These are phyloP conservation scores for Coelopa frigida DNA, from an alignment of 1,140 invertebrate genomes.

Conservation along the genomic window DNA sequence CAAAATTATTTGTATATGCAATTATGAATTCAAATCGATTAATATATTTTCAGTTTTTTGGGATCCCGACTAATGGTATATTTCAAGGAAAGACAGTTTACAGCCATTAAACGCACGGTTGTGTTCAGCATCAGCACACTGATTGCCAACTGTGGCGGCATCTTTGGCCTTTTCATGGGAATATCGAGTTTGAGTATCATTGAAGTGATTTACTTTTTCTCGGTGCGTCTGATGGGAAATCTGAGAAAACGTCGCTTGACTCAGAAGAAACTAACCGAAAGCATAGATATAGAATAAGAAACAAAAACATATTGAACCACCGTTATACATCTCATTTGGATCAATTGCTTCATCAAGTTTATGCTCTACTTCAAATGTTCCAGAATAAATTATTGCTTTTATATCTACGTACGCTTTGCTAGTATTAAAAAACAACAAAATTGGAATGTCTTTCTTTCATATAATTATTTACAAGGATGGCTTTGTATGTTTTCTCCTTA, in stretches of 20 bases:
- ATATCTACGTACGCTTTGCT: no score
- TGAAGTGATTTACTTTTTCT: constrained; percentile 44
- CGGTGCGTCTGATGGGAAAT: constrained; percentile 11
- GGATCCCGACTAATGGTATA: constrained; percentile 45
- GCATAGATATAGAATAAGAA: no score
- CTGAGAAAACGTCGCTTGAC: neutral
- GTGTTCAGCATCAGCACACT: constrained; percentile 54
- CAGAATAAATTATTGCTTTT: no score
- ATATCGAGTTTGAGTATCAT: constrained; percentile 46
- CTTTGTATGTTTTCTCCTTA: constrained; percentile 23
- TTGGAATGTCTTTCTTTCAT: constrained; percentile 45
- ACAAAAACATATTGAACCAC: no score
- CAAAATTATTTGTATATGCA: no score
- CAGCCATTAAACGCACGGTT: constrained; percentile 51
- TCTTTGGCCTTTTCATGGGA: constrained; percentile 53
- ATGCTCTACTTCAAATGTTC: no score
- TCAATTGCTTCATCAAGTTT: no score
- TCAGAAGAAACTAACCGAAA: neutral
- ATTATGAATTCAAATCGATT: no score
- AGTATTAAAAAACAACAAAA: constrained; percentile 39
- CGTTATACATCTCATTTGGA: no score
- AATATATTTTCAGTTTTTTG: constrained; percentile 9
- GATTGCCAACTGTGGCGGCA: constrained; percentile 54
- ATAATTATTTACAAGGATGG: constrained; percentile 45
- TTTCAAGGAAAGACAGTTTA: constrained; percentile 55